phyloP scores from a whole-genome alignment of 2,113 vertebrate genomes.

The Sturnus vulgaris region DNA sequence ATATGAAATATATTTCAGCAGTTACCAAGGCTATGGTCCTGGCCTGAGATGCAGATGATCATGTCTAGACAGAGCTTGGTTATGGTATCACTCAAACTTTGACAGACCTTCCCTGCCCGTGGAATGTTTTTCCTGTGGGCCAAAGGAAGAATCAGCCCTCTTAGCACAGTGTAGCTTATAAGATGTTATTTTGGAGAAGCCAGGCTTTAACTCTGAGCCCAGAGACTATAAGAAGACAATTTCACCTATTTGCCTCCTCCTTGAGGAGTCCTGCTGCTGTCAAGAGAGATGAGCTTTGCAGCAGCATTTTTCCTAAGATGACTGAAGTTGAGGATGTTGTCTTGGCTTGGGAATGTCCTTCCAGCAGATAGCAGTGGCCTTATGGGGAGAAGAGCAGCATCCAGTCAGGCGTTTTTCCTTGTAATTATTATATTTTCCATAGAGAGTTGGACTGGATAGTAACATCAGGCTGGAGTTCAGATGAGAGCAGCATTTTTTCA shows the following conservation, averaged over 20 bases:
- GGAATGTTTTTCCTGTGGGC: neutral
- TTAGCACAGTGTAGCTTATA: neutral
- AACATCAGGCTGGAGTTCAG: neutral
- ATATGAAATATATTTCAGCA: neutral
- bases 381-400: neutral
- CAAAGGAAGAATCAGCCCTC: constrained; percentile 14
- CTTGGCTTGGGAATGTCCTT: neutral
- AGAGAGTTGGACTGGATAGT: neutral
- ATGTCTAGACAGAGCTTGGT: constrained; percentile 31
- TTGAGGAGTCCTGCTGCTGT: neutral
- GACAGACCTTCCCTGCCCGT: neutral
- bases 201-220: constrained; percentile 18
- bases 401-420: neutral
- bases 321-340: neutral
- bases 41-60: neutral
- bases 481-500: neutral
- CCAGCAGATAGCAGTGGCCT: neutral
- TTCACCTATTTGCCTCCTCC: constrained; percentile 12
- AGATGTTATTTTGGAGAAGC: constrained; percentile 15
- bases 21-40: neutral
- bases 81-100: constrained; percentile 6
- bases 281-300: neutral
- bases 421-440: neutral
- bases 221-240: constrained; percentile 7
- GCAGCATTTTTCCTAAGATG: constrained; percentile 21